These are phyloP conservation scores for Myoxocephalus aenaeus DNA, from an alignment of 2,797 vertebrate genomes.

Conservation along the genomic window DNA sequence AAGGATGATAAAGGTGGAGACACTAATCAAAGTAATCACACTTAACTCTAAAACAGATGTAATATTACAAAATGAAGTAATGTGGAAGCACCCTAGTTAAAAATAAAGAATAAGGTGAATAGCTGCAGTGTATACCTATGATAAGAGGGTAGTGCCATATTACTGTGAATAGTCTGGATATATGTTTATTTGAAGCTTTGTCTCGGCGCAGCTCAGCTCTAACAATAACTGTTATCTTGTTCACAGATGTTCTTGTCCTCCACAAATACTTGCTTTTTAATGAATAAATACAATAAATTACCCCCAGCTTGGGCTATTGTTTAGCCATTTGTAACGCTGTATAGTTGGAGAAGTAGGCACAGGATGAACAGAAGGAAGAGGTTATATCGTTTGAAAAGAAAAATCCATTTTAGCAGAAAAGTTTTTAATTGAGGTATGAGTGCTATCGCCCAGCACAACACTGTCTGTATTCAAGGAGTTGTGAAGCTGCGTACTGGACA, in stretches of 20 bases:
- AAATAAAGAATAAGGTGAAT: not conserved
- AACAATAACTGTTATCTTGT: slow-evolving; percentile 4
- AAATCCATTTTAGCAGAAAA: slow-evolving; percentile 11
- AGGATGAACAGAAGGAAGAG: slow-evolving; percentile 4
- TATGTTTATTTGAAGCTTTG: not conserved
- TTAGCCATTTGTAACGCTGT: not conserved
- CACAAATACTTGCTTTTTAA: not conserved
- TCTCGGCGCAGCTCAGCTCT: not conserved
- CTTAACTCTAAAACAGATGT: not conserved
- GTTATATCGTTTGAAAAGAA: slow-evolving; percentile 1
- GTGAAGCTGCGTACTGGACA: slow-evolving; percentile 31
- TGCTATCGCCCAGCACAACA: slow-evolving; percentile 13
- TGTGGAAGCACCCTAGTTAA: not conserved
- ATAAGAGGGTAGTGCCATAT: not conserved
- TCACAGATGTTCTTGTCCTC: not conserved
- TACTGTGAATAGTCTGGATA: not conserved
- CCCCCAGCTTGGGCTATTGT: not conserved
- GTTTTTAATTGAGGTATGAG: slow-evolving; percentile 33
- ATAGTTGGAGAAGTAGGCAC: not conserved
- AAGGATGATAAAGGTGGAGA: too few relatives aligned
- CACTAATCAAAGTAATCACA: not conserved
- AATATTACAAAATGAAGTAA: not conserved
- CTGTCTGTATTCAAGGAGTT: slow-evolving; percentile 21
- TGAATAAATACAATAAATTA: not conserved
- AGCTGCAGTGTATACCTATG: not conserved